Percentiles rank a stretch among this genome's conserved stretches.
phyloP scores from a whole-genome alignment of 2,888 invertebrate genomes.

The Teleiodes luculella region DNA sequence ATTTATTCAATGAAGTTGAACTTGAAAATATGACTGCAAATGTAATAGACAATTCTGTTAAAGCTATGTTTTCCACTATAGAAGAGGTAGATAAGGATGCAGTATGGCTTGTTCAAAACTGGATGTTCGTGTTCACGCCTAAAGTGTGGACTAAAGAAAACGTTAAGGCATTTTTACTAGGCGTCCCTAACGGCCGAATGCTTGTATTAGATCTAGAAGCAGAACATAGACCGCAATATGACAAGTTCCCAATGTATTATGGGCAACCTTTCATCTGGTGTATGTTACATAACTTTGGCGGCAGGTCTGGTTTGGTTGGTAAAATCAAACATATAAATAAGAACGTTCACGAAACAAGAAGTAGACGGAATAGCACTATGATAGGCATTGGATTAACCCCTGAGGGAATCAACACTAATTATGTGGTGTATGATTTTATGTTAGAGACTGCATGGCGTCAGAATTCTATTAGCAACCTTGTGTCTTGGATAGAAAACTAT shows the following conservation, averaged over 20 bases:
- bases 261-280: slow-evolving; percentile 96
- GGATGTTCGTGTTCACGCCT: slow-evolving; percentile 86
- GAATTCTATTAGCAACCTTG: slow-evolving; percentile 78
- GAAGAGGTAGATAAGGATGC: slow-evolving; percentile 84
- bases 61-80: slow-evolving; percentile 85
- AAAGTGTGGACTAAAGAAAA: slow-evolving; percentile 82
- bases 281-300: slow-evolving; percentile 82
- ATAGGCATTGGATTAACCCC: slow-evolving; percentile 94
- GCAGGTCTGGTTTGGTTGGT: slow-evolving; percentile 88
- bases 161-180: slow-evolving; percentile 85
- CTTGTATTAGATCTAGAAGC: slow-evolving; percentile 92
- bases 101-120: slow-evolving; percentile 93
- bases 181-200: slow-evolving; percentile 88
- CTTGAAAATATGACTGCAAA: slow-evolving; percentile 52
- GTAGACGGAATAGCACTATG: slow-evolving; percentile 84
- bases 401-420: slow-evolving; percentile 97
- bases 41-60: slow-evolving; percentile 81
- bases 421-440: slow-evolving; percentile 94
- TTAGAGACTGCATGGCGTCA: slow-evolving; percentile 87
- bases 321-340: slow-evolving; percentile 83
- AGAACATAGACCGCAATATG: slow-evolving; percentile 90
- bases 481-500: slow-evolving; percentile 82
- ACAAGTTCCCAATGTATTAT: slow-evolving; percentile 86
- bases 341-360: slow-evolving; percentile 80
- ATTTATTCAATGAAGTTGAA: slow-evolving; percentile 94